These are phyloP conservation scores for Leptinotarsa juncta DNA, from an alignment of 2,888 invertebrate genomes.

Conservation along the genomic window DNA sequence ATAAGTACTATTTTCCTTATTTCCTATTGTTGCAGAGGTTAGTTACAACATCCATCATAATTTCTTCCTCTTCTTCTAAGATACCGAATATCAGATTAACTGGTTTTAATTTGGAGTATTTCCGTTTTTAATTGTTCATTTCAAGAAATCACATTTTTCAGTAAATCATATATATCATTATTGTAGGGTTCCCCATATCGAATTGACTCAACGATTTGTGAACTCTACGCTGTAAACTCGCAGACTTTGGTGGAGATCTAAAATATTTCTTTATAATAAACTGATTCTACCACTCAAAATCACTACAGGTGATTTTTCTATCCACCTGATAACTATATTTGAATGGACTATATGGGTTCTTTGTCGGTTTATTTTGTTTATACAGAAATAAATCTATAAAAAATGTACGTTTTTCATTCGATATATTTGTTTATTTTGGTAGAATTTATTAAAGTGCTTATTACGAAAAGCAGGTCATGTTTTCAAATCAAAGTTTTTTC, in stretches of 20 bases:
- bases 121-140: background rate
- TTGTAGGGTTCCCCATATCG: background rate
- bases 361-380: too few relatives aligned
- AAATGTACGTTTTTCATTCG: background rate
- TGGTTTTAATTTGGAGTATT: background rate
- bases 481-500: background rate
- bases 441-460: background rate
- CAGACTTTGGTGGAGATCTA: background rate
- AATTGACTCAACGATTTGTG: background rate
- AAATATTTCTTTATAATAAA: too few relatives aligned
- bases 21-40: background rate
- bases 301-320: background rate
- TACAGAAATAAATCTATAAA: too few relatives aligned
- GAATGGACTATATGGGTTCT: too few relatives aligned
- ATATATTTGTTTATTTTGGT: background rate
- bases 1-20: background rate
- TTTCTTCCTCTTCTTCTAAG: background rate
- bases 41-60: background rate
- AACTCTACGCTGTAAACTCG: background rate
- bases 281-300: background rate
- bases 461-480: background rate
- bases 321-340: too few relatives aligned
- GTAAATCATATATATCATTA: background rate
- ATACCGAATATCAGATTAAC: background rate
- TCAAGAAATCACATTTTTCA: background rate